Base-by-base conservation (phyloP, 1,140 invertebrate species). In the Mya arenaria region DNA sequence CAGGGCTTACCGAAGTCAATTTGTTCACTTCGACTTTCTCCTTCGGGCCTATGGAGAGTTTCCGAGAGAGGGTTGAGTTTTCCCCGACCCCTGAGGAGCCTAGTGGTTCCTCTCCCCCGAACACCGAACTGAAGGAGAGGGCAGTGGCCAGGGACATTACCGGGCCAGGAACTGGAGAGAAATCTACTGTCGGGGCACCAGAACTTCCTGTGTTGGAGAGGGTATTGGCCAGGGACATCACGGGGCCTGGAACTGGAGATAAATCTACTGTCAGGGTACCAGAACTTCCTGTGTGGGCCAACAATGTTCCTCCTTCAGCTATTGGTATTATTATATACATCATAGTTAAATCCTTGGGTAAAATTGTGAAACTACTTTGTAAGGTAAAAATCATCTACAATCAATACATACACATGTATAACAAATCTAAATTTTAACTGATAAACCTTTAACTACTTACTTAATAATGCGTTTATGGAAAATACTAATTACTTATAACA, bases 21-120 rank as follows among this genome's bases (percentile, higher is more conserved):
- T 89, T 90, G 44, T 88, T 88, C 28, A 89, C 84, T 77, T 89
- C 88, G 39, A 90, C 71, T 66, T 84, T 85, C 28, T 82, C 86
- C 58, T 86, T 69, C 19, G 88, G 88, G 85, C 89, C 89, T 23
- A 90, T 62, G 4, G 88, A 87, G 10, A 84, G 73, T 73, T 90
- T 89, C 44, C 86, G 63, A 28, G 86, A 78, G 30, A 84, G 66
- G 19, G 82, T 80, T 72, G 74, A 83, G 39, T 79, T 77, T 10
- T 44, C 17, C 17, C 66, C 23, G 5, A 8, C 60, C 13, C 48
- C 56, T 1, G 55, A 60, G n/a, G n/a, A n/a, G n/a, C n/a, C n/a
- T n/a, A n/a, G n/a, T n/a, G n/a, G n/a, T n/a, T n/a, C n/a, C 23
- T 68, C 23, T 4, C 10, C 34, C 6, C 10, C 30, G 55, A 80